Percentiles rank a stretch among this genome's conserved stretches.
Conservation (phyloP, 2,888 invertebrate genomes). For the Macaria notata region DNA sequence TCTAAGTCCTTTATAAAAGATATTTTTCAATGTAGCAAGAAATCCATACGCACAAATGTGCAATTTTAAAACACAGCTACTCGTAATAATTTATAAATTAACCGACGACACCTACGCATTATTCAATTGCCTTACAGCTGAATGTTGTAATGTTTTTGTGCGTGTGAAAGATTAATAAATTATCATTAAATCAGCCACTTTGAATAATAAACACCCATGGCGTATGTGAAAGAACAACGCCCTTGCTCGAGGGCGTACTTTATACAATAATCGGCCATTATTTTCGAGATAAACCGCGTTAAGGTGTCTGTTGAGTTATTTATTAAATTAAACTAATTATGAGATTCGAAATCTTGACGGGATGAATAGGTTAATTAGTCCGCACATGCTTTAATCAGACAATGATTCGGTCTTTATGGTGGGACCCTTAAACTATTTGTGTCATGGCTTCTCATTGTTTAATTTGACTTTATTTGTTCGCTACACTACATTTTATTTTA, state of each 20-base stretch:
- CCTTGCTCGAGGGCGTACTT: slow-evolving; percentile 11
- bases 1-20: no score
- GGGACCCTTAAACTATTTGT: slow-evolving; percentile 16
- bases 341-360: slow-evolving; percentile 13
- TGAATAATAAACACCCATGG: slow-evolving; percentile 11
- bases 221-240: slow-evolving; percentile 5
- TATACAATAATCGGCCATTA: slow-evolving; percentile 18
- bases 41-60: no score
- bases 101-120: neutral
- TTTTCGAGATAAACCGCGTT: slow-evolving; percentile 4
- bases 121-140: slow-evolving; percentile 2
- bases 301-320: slow-evolving; percentile 7
- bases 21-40: no score
- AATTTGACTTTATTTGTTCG: neutral
- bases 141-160: slow-evolving; percentile 9
- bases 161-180: slow-evolving; percentile 22
- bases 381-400: slow-evolving; percentile 3
- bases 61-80: no score
- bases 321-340: slow-evolving; percentile 17
- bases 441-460: slow-evolving; percentile 12
- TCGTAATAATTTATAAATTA: no score
- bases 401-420: slow-evolving; percentile 18
- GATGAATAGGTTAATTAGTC: slow-evolving; percentile 14
- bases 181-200: slow-evolving; percentile 16
- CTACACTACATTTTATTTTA: no score